These are phyloP conservation scores for Epsilonema sp. DNA, from an alignment of 2,888 invertebrate species.

Conservation along the genomic window DNA sequence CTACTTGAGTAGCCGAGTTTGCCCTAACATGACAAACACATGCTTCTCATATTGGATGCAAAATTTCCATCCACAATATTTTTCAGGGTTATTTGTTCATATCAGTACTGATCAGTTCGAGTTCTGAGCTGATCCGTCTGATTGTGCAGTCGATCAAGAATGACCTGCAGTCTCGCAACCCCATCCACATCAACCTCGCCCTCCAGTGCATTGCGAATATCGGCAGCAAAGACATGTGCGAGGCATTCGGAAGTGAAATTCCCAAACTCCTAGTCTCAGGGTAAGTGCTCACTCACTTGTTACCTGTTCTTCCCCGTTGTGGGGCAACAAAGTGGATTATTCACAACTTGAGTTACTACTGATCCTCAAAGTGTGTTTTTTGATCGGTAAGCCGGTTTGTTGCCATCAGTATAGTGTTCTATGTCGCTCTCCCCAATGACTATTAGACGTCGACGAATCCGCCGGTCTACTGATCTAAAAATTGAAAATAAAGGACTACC, in stretches of 20 bases:
- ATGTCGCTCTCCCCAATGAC: constrained; percentile 91
- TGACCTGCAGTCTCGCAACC: constrained; percentile 69
- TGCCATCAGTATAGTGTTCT: too few relatives aligned
- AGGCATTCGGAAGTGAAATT: constrained; percentile 91
- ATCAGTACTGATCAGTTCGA: constrained; percentile 93
- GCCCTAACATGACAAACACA: background rate
- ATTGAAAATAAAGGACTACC: too few relatives aligned
- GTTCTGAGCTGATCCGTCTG: constrained; percentile 92
- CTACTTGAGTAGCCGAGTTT: background rate
- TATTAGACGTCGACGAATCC: constrained; percentile 93
- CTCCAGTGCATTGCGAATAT: constrained; percentile 99
- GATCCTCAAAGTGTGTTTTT: background rate
- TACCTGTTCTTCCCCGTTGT: background rate
- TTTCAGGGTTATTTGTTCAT: constrained; percentile 89
- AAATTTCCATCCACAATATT: too few relatives aligned
- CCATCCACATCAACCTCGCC: constrained; percentile 92
- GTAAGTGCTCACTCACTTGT: constrained; percentile 12
- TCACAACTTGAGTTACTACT: too few relatives aligned
- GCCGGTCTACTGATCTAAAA: too few relatives aligned
- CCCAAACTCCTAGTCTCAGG: constrained; percentile 89
- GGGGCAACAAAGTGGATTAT: background rate
- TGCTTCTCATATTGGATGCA: background rate
- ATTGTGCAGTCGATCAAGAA: constrained; percentile 98
- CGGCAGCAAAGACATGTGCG: constrained; percentile 99
- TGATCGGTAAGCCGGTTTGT: too few relatives aligned